A percentile compares a stretch with the other conserved stretches of the same genome.
phyloP scores from a whole-genome alignment of 2,113 vertebrate species.

The Pan troglodytes region NHGRI_mPanTro3-v2.1_pri NC_072401.2:130032001-130032500 shows the following conservation, averaged over 20 bases:
- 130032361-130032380: background rate
- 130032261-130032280: background rate
- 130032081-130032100: background rate
- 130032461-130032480: background rate
- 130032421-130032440: background rate
- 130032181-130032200: background rate
- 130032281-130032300: background rate
- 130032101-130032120: background rate
- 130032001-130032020: background rate
- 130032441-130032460: background rate
- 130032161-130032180: background rate
- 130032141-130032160: background rate
- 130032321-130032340: background rate
- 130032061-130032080: background rate
- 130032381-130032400: background rate
- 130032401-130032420: background rate
- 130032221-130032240: background rate
- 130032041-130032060: background rate
- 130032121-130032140: background rate
- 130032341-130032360: background rate
- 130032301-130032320: background rate
- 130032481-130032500: background rate
- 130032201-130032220: background rate
- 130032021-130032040: too few species aligned
- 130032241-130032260: background rate